phyloP scores from a whole-genome alignment of 2,113 vertebrate species.

The Synodontis membranacea region DNA sequence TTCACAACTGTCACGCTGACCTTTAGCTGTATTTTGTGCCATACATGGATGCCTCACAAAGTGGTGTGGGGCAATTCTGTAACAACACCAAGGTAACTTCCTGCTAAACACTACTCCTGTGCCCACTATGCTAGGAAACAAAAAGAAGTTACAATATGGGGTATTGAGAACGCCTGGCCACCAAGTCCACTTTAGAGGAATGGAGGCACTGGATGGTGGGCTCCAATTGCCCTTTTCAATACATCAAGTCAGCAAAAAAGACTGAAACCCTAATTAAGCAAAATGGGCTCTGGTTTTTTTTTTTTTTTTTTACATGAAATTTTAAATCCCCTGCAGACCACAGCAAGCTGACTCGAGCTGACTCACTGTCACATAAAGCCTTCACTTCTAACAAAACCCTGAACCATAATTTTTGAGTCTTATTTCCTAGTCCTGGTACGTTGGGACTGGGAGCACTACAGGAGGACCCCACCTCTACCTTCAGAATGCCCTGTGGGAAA shows the following conservation, averaged over 20 bases:
- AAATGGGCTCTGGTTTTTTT: too few species aligned
- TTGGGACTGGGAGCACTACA: too few species aligned
- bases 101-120: not conserved
- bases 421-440: too few species aligned
- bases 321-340: not conserved
- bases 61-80: not conserved
- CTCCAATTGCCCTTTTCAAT: too few species aligned
- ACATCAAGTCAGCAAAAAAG: too few species aligned
- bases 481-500: not conserved
- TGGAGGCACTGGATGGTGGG: too few species aligned
- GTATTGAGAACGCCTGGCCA: too few species aligned
- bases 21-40: not conserved
- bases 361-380: not conserved
- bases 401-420: not conserved
- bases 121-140: not conserved
- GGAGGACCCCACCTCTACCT: not conserved
- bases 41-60: not conserved
- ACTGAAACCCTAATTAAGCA: too few species aligned
- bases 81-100: too few species aligned
- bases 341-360: not conserved
- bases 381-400: too few species aligned
- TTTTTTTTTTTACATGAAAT: too few species aligned
- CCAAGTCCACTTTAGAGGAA: too few species aligned
- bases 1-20: not conserved
- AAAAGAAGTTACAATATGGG: not conserved